These are phyloP conservation scores for Nomada ferruginata DNA, from an alignment of 2,888 invertebrate genomes.

Conservation along the genomic window DNA sequence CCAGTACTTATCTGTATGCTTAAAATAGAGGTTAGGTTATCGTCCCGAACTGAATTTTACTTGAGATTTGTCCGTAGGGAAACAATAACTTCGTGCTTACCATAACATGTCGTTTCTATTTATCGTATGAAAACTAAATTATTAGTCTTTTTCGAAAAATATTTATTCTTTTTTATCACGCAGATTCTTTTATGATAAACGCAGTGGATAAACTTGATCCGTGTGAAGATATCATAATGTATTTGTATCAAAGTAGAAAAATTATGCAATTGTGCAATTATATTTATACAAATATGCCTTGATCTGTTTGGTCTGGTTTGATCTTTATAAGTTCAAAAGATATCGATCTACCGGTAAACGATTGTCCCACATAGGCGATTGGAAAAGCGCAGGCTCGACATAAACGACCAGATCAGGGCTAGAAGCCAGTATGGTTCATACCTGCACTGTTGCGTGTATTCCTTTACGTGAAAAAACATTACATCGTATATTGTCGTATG, in stretches of 20 bases:
- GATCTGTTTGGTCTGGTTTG: background rate
- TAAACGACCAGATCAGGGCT: constrained; percentile 20
- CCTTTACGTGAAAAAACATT: background rate
- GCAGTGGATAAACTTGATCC: too few relatives aligned
- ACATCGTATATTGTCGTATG: background rate
- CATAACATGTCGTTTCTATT: background rate
- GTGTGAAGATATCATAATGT: too few relatives aligned
- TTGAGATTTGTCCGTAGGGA: background rate
- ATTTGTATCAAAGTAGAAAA: background rate
- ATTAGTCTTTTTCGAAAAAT: background rate
- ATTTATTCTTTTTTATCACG: background rate
- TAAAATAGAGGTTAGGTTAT: constrained; percentile 44
- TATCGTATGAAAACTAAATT: background rate
- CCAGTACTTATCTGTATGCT: background rate
- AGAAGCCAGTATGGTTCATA: constrained; percentile 26
- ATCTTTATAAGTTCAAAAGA: constrained; percentile 17
- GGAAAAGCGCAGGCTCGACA: constrained; percentile 59
- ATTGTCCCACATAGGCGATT: constrained; percentile 51
- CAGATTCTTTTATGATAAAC: background rate
- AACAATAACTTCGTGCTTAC: background rate
- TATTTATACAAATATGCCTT: background rate
- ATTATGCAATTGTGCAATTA: background rate
- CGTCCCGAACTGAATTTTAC: too few relatives aligned
- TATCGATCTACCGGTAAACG: constrained; percentile 50
- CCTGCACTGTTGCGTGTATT: too few relatives aligned